These are phyloP conservation scores for Lysandra bellargus DNA, from an alignment of 2,888 invertebrate genomes.

Conservation along the genomic window DNA sequence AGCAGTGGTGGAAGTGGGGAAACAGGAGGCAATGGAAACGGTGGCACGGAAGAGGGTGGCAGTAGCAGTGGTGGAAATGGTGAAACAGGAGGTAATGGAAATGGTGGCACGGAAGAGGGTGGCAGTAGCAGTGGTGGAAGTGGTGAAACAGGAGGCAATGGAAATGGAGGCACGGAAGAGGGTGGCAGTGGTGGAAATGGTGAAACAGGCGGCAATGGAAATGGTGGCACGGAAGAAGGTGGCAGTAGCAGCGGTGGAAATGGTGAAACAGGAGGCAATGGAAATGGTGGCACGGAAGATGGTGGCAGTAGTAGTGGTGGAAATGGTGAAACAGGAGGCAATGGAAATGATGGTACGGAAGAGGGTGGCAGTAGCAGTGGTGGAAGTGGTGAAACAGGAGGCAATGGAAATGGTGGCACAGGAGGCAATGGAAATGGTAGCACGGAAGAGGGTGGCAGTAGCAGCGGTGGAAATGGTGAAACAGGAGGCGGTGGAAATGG, in stretches of 20 bases:
- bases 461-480: background rate
- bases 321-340: background rate
- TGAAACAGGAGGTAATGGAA: background rate
- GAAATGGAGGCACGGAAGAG: background rate
- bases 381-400: background rate
- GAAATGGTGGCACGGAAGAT: background rate
- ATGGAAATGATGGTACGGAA: background rate
- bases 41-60: background rate
- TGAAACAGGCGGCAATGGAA: background rate
- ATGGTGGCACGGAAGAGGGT: background rate
- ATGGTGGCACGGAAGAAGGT: background rate
- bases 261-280: background rate
- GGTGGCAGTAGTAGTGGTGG: background rate
- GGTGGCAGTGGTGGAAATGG: background rate
- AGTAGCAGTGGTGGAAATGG: background rate
- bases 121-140: background rate
- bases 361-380: background rate
- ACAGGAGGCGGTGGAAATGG: background rate
- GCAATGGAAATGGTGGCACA: background rate
- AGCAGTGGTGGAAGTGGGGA: background rate
- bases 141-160: constrained; percentile 2
- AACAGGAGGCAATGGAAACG: background rate
- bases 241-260: background rate
- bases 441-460: background rate
- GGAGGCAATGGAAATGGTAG: background rate